Conservation (phyloP, 2,797 vertebrate species). For the Pterois miles region DNA sequence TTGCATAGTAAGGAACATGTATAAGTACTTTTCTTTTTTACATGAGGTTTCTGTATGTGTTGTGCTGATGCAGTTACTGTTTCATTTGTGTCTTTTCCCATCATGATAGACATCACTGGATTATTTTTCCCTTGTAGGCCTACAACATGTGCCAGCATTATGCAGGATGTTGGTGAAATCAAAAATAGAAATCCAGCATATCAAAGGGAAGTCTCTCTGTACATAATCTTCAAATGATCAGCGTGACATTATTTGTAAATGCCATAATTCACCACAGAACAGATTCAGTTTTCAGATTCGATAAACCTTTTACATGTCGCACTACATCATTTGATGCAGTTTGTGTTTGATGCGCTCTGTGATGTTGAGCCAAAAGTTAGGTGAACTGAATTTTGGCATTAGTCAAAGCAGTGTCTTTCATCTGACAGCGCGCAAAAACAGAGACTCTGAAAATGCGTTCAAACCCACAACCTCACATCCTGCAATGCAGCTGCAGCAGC, state of each 20-base stretch:
- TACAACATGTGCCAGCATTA: neutral
- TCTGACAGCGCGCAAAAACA: neutral
- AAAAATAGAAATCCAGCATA: neutral
- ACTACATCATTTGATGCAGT: neutral
- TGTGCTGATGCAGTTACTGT: neutral
- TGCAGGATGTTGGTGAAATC: neutral
- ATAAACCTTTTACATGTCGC: neutral
- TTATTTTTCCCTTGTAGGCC: neutral
- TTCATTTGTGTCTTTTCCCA: neutral
- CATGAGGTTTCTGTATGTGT: neutral
- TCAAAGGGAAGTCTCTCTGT: neutral
- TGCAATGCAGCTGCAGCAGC: conserved; percentile 9
- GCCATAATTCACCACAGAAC: neutral
- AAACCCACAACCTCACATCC: conserved; percentile 19
- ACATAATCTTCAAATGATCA: conserved; percentile 1
- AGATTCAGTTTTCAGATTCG: neutral
- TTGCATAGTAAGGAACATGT: neutral
- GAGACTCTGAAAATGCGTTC: neutral
- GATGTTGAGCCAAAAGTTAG: neutral
- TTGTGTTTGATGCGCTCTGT: neutral
- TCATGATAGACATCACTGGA: neutral
- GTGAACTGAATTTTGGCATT: neutral
- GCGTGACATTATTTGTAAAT: neutral
- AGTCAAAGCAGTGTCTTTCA: conserved; percentile 10
- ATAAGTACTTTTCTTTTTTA: neutral